Conservation (phyloP, 1,140 invertebrate species). For the Rhopalosiphum padi region DNA sequence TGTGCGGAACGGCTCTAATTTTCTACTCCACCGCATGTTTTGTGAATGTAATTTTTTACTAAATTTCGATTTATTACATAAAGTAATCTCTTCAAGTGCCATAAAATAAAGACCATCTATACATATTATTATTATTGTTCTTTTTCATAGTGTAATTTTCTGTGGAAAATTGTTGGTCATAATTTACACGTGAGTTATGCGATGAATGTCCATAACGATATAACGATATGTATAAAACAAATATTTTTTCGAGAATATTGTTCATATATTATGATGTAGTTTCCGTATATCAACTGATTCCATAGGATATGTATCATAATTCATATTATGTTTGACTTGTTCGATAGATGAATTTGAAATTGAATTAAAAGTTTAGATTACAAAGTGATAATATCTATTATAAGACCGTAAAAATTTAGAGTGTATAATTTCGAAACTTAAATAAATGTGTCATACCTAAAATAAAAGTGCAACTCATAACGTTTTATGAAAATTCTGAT, state of each 20-base stretch:
- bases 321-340: background rate
- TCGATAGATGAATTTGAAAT: background rate
- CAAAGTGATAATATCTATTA: background rate
- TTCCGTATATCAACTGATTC: background rate
- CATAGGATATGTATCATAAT: background rate
- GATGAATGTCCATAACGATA: background rate
- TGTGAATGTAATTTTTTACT: background rate
- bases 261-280: background rate
- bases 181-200: background rate
- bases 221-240: background rate
- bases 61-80: conserved; percentile 11
- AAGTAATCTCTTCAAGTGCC: background rate
- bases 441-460: background rate
- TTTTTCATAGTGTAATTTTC: background rate
- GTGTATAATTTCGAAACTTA: background rate
- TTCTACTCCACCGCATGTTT: background rate
- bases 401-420: background rate
- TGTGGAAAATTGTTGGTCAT: background rate
- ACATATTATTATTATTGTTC: background rate
- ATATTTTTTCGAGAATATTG: background rate
- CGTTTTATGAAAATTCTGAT: background rate
- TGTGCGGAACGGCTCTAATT: background rate
- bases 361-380: background rate
- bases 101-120: background rate
- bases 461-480: background rate